These are phyloP conservation scores for Camelus bactrianus DNA, from an alignment of 2,113 vertebrate genomes.

Conservation along the genomic window DNA sequence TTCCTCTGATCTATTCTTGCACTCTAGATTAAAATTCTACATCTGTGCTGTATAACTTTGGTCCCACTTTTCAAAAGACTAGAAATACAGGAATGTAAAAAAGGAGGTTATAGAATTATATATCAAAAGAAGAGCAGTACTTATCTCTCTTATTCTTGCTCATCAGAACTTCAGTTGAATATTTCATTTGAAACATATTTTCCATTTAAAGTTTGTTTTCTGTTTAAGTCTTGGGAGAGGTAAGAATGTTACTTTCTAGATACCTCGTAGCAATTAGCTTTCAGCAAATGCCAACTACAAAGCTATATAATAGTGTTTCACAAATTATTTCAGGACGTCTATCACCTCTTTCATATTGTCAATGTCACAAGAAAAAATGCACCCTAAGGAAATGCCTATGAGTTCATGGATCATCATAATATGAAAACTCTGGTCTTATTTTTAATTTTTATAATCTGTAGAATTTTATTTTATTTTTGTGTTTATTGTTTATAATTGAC, in stretches of 20 bases:
- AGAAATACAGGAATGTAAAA: constrained; percentile 32
- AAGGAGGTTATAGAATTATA: not conserved
- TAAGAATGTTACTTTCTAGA: not conserved
- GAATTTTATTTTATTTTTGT: not conserved
- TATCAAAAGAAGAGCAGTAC: not conserved
- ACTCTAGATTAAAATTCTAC: constrained; percentile 45
- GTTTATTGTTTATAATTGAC: not conserved
- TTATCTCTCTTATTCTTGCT: not conserved
- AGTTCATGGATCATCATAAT: not conserved
- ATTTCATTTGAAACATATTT: constrained; percentile 19
- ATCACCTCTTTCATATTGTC: not conserved
- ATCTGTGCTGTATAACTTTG: constrained; percentile 20
- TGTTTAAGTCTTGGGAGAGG: not conserved
- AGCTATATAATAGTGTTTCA: not conserved
- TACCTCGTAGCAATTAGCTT: not conserved
- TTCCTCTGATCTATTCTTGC: constrained; percentile 29
- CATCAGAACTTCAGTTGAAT: not conserved
- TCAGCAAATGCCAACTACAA: constrained; percentile 17
- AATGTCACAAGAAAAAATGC: not conserved
- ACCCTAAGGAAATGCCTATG: not conserved
- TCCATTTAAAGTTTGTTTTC: constrained; percentile 27
- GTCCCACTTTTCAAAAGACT: not conserved
- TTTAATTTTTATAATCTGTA: constrained; percentile 7
- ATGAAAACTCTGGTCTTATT: not conserved
- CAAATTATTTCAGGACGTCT: constrained; percentile 24